phyloP scores from a whole-genome alignment of 2,888 invertebrate genomes.

The Lasioglossum marginatum region DNA sequence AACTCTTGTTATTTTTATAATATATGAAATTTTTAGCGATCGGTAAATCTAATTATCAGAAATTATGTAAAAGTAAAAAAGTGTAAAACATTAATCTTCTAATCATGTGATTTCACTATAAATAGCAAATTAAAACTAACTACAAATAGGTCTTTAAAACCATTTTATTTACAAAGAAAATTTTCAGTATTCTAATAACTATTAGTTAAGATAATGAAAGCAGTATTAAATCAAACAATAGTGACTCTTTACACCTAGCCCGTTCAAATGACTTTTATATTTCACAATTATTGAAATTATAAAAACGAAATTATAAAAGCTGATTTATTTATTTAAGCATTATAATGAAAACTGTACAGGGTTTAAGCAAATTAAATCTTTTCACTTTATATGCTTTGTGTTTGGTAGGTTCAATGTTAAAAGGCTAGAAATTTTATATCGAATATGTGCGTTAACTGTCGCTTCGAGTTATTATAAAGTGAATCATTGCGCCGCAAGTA shows the following conservation, averaged over 20 bases:
- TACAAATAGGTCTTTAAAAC: not conserved
- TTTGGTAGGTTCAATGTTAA: not conserved
- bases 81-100: not conserved
- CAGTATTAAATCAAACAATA: not conserved
- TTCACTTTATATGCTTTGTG: not conserved
- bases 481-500: constrained; percentile 42
- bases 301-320: too few species aligned
- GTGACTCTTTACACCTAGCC: not conserved
- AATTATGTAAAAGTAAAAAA: too few species aligned
- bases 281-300: not conserved
- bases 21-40: not conserved
- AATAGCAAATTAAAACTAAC: not conserved
- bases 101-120: not conserved
- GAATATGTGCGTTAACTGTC: constrained; percentile 16
- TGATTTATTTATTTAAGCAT: too few species aligned
- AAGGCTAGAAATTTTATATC: constrained; percentile 1
- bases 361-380: not conserved
- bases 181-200: not conserved
- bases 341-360: not conserved
- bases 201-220: constrained; percentile 13
- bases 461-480: constrained; percentile 25
- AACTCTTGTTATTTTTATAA: not conserved
- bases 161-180: not conserved
- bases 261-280: not conserved
- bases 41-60: not conserved